phyloP scores from a whole-genome alignment of 2,888 invertebrate genomes.

The Cheilosia soror region DNA sequence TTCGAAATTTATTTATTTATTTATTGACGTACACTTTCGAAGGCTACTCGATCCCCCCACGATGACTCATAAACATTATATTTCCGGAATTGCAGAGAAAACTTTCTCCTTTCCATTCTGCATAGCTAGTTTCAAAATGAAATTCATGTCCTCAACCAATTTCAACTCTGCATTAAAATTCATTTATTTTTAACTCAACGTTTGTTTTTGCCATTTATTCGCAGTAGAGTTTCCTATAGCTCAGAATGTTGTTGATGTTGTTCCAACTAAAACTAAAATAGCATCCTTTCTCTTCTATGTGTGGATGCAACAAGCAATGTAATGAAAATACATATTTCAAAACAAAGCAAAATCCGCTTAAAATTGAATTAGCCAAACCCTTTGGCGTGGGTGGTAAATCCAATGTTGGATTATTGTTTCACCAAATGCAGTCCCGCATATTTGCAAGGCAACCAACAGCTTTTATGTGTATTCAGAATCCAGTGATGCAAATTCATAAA shows the following conservation, averaged over 20 bases:
- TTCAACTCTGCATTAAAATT: constrained; percentile 33
- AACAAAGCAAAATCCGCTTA: constrained; percentile 54
- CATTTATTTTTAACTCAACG: constrained; percentile 46
- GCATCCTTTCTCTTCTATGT: not conserved
- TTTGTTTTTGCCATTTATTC: constrained; percentile 14
- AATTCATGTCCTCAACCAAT: not conserved
- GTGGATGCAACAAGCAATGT: constrained; percentile 10
- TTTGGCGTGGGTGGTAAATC: constrained; percentile 9
- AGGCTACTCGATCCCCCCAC: too few relatives aligned
- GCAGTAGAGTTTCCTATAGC: not conserved
- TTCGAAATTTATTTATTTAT: too few relatives aligned
- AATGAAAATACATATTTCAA: constrained; percentile 45
- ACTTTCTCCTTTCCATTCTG: not conserved
- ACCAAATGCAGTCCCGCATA: constrained; percentile 14
- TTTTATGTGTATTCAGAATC: not conserved
- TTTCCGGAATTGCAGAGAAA: not conserved
- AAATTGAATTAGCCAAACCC: constrained; percentile 51
- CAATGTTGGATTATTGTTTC: constrained; percentile 39
- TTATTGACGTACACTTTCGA: too few relatives aligned
- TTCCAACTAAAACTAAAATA: not conserved
- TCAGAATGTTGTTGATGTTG: constrained; percentile 39
- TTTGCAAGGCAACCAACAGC: not conserved
- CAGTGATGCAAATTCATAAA: not conserved
- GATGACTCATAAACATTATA: too few relatives aligned
- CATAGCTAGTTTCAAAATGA: not conserved